Base-by-base conservation (phyloP, 2,797 vertebrate genomes). In the Xerus rutilus region DNA sequence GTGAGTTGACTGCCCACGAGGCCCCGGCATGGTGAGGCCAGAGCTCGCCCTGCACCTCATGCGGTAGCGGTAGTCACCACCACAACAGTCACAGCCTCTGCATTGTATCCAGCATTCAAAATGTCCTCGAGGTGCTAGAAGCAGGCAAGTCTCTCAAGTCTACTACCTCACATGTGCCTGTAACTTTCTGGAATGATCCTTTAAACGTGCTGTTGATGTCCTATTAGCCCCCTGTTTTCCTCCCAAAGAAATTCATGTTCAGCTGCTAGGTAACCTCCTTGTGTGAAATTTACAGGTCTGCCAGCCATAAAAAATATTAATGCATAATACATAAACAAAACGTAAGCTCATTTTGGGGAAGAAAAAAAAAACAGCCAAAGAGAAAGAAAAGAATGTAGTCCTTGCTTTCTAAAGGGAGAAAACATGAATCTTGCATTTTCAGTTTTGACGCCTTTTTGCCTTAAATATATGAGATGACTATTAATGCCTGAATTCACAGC, bases 261-360 rank as follows among this genome's bases (percentile, higher is more conserved):
- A 83, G 57, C 39, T 62, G n/a, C 89, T 89, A 86, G 2, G 70
- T 96, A 96, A 97, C 85, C 86, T 97, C 72, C 45, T 54, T 73
- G 54, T 96, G 73, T 97, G 91, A 91, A 92, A 97, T 95, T 81
- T 95, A 87, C 23, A 95, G 77, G 23, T 77, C 54, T 95, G 83
- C 83, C 91, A 95, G 84, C 88, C 74, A 62, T 83, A 91, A 97
- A 95, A 74, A 95, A 93, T 81, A 91, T 35, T 94, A 93, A 97
- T 98, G 77, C 67, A 93, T 97, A 97, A 97, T 70, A 86, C 43
- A 86, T 62, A 86, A 93, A 67, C 45, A 96, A 90, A 93, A 96
- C 0, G 0, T 67, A 15, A 45, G 1, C 0, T 0, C 11, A 62
- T 86, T 74, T 93, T 86, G 14, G 13, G 15, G 14, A 52, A 52